Base-by-base conservation (phyloP, 2,797 vertebrate species). In the Tiaroga cobitis region DNA sequence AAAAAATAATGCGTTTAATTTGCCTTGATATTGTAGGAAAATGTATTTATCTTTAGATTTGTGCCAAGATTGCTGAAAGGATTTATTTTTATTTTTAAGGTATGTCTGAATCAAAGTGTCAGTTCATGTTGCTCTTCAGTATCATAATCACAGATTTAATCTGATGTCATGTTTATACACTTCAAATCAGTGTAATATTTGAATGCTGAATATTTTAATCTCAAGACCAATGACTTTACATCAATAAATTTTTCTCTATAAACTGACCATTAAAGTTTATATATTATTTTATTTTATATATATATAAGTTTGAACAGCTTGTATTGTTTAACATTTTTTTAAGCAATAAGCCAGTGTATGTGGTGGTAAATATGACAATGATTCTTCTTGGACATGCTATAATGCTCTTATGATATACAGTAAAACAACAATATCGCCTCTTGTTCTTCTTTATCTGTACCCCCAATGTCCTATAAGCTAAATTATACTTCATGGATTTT, bases 11-110 rank as follows among this genome's bases (percentile, higher is more conserved):
- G 8, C 3, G 16, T 63, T 75, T 67, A 19, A 24, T 29, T 83
- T 84, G 4, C 19, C 29, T 9, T 74, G 19, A 18, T 68, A 37
- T 39, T 83, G 43, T 83, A 65, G 9, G 46, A 39, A 75, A 51
- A 26, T 46, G 37, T 61, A 15, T 67, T 68, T 77, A 21, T 83
- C 32, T 77, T 26, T 76, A 65, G 18, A 82, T 34, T 3, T 37
- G 59, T 83, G 81, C 69, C 70, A 75, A 75, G 56, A 49, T 82
- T 73, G 37, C 37, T 15, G 54, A 46, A 34, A 65, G 7, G 4
- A 49, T 49, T 49, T 49, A 49, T 3, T 73, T 73, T 65, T 34
- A 61, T 74, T 37, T 69, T 51, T 49, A 39, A 41, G 59, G 56
- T 61, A 43, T 46, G 51, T 49, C 54, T 49, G 39, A 41, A 65